Evolutionary conservation across 2,888 invertebrate genomes (phyloP).

Genomic region (Myathropa florea): DNA sequence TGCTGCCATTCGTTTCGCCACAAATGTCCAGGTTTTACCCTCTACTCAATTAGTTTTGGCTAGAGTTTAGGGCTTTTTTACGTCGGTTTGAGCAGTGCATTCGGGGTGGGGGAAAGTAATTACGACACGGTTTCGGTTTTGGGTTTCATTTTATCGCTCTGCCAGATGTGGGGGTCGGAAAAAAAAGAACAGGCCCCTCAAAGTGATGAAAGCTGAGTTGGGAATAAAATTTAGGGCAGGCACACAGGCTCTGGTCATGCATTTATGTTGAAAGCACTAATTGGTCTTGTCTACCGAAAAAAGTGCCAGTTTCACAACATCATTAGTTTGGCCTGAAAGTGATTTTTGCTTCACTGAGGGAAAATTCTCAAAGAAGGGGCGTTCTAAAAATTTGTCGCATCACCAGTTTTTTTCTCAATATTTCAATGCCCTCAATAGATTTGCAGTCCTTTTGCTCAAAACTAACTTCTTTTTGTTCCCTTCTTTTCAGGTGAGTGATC

Average conservation of each 20-base stretch:
- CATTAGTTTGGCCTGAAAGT: no score
- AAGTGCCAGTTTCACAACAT: no score
- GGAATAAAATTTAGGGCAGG: no score
- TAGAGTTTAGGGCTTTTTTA: background rate
- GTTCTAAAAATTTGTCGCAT: no score
- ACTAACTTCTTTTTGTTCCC: background rate
- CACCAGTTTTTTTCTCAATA: background rate
- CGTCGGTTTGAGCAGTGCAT: background rate
- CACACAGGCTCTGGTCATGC: no score
- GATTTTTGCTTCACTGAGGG: no score
- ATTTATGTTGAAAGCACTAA: no score
- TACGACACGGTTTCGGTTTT: background rate
- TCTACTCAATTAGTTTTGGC: background rate
- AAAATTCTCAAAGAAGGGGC: no score
- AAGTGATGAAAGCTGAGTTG: no score
- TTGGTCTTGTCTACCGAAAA: no score
- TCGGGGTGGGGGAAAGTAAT: background rate
- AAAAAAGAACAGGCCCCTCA: background rate
- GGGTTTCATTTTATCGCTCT: background rate
- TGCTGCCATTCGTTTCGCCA: background rate
- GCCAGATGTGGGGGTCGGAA: background rate
- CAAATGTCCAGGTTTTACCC: background rate
- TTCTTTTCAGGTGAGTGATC: constrained; percentile 1
- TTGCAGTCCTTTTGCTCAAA: background rate
- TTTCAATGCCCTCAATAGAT: background rate